Evolutionary conservation across 2,113 vertebrate species (phyloP).

Genomic region (Erythrocercus mccallii): DNA sequence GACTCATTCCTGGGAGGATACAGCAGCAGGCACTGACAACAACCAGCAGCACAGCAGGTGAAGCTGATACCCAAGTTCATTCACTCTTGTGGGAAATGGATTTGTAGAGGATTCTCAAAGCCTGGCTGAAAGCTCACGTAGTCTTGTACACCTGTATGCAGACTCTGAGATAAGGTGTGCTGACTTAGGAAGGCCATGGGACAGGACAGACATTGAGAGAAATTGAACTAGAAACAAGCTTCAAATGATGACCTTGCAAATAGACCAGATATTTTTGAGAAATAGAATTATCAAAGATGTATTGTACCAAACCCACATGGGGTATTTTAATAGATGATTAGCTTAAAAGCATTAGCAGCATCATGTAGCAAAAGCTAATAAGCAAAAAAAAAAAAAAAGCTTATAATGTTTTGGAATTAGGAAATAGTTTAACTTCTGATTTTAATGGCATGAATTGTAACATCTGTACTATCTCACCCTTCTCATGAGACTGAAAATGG

Average conservation of each 20-base stretch:
- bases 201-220: not conserved
- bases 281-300: not conserved
- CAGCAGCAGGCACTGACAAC: constrained; percentile 56
- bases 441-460: not conserved
- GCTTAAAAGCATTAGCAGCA: not conserved
- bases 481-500: not conserved
- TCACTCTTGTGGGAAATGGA: not conserved
- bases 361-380: not conserved
- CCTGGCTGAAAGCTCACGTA: not conserved
- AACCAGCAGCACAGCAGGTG: constrained; percentile 59
- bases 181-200: not conserved
- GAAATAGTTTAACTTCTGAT: not conserved
- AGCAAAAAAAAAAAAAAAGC: not conserved
- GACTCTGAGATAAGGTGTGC: not conserved
- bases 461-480: not conserved
- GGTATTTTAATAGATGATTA: not conserved
- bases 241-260: not conserved
- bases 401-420: not conserved
- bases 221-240: not conserved
- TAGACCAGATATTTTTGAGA: not conserved
- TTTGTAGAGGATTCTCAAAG: not conserved
- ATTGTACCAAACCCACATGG: not conserved
- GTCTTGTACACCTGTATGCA: not conserved
- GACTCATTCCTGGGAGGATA: constrained; percentile 62
- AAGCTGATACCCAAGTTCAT: not conserved